Percentiles rank a stretch among this genome's conserved stretches.
phyloP scores from a whole-genome alignment of 2,113 vertebrate genomes.

The Agapornis roseicollis region DNA sequence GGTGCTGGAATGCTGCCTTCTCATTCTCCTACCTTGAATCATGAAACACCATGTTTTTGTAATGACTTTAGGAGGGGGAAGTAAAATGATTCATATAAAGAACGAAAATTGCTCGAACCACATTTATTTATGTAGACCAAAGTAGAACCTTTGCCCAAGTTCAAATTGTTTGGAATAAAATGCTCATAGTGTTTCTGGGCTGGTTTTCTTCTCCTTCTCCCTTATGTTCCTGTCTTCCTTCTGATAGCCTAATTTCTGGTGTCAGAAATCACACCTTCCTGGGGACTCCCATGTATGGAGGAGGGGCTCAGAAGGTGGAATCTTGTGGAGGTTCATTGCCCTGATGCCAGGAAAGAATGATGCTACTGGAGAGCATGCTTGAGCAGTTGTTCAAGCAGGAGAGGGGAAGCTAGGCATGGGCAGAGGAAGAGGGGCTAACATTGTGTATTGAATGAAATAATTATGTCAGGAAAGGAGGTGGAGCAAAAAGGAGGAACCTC shows the following conservation, averaged over 20 bases:
- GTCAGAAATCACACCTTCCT: neutral
- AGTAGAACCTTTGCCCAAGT: neutral
- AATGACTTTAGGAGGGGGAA: neutral
- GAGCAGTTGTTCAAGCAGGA: neutral
- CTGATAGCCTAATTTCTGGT: neutral
- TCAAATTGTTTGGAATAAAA: neutral
- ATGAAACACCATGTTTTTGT: neutral
- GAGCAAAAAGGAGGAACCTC: neutral
- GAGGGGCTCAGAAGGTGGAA: neutral
- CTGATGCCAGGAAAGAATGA: neutral
- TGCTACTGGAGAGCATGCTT: neutral
- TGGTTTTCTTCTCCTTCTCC: neutral
- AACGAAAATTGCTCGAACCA: neutral
- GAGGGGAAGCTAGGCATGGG: neutral
- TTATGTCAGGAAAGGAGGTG: neutral
- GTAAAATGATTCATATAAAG: conserved; percentile 26
- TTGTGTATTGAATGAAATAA: neutral
- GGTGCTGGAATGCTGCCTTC: conserved; percentile 25
- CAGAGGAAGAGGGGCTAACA: neutral
- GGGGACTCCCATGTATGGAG: neutral
- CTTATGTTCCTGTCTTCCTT: neutral
- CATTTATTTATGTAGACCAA: neutral
- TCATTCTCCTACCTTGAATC: conserved; percentile 29
- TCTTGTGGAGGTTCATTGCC: neutral
- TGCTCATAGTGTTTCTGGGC: neutral